Base-by-base conservation (phyloP, 2,888 invertebrate species). In the Thecophora atra region DNA sequence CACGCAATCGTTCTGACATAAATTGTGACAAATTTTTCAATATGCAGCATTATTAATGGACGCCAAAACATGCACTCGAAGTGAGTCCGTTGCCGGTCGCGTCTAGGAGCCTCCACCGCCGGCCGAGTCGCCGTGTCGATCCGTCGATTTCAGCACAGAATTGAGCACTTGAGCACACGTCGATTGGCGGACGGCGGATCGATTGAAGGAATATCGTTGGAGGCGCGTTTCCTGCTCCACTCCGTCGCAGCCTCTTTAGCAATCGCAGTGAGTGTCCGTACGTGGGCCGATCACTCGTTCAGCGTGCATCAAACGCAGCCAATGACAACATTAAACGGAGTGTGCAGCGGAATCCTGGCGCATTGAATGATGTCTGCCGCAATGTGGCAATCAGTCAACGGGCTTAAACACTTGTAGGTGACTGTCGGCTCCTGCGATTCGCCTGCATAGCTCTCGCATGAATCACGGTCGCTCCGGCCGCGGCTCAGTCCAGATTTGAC, bases 41-140 rank as follows among this genome's bases (percentile, higher is more conserved):
- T 77, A 75, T 74, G 67, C 74, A 77, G 74, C 75, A 76, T 77
- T 81, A 78, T 78, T 79, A 78, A 81, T 78, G 76, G 81, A 75
- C 76, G 72, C 75, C 58, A 58, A 58, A 28, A 28, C 58, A 28
- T 28, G 15, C 58, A 58, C 28, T 58, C 58, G 58, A 28, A 24
- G 5, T 24, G 56, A 56, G 65, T 66, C 17, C 13, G 51, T 8
- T 21, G 51, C 65, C 51, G 65, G 26, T 6, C 13, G 65, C 26
- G 47, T 47, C n/a, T 47, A 47, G 15, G n/a, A 47, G 19, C 24
- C 37, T 30, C 3, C 37, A 7, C n/a, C 37, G 37, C 26, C 3
- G 6, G 30, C 17, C 37, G 30, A 37, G n/a, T 19, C n/a, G 21
- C 21, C 21, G 5, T 19, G 54, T 19, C 21, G 19, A n/a, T 3